A percentile compares a stretch with the other conserved stretches of the same genome.
Evolutionary conservation across 1,140 invertebrate genomes (phyloP).

Genomic region (Panagrolaimus sp.): DNA sequence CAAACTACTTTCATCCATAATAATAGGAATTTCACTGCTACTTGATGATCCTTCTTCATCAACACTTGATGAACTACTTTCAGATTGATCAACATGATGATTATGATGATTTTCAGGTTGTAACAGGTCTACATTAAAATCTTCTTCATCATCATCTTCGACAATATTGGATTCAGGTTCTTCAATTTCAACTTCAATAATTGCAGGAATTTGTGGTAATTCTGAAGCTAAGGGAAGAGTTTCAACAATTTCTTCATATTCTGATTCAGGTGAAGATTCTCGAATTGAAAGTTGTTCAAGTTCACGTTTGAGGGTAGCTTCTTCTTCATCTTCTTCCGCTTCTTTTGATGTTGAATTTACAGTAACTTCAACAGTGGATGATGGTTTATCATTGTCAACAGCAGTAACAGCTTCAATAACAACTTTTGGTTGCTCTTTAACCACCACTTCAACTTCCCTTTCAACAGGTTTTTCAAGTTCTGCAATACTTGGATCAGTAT

Average conservation of each 20-base stretch:
- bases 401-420: conserved; percentile 6
- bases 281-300: background rate
- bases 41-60: too few species aligned
- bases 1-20: too few species aligned
- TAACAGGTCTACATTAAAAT: conserved; percentile 15
- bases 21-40: too few species aligned
- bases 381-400: background rate
- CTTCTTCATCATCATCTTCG: conserved; percentile 15
- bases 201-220: too few species aligned
- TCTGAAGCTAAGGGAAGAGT: background rate
- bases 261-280: background rate
- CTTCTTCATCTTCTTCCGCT: background rate
- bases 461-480: background rate
- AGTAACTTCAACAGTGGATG: too few species aligned
- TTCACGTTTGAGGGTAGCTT: conserved; percentile 12
- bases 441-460: background rate
- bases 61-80: too few species aligned
- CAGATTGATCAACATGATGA: too few species aligned
- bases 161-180: background rate
- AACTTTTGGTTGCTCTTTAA: background rate
- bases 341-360: background rate
- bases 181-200: too few species aligned
- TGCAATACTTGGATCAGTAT: background rate
- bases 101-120: background rate
- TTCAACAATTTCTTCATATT: background rate